Evolutionary conservation across 2,113 vertebrate genomes (phyloP).

Genomic region (Marmota flaviventris): DNA sequence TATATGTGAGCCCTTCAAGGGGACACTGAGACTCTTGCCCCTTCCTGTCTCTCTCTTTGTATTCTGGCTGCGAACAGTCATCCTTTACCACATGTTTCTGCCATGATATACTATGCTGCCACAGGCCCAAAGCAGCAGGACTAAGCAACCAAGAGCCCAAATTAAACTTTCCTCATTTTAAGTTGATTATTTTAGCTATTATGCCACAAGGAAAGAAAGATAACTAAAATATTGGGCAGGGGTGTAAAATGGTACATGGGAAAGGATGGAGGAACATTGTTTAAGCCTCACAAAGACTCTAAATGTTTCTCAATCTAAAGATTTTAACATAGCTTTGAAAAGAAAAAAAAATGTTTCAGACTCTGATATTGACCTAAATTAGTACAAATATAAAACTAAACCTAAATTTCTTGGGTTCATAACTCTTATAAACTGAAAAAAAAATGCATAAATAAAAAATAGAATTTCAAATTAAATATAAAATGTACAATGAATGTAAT

Average conservation of each 20-base stretch:
- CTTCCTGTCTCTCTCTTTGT: not conserved
- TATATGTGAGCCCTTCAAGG: not conserved
- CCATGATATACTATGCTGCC: not conserved
- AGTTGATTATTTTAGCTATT: not conserved
- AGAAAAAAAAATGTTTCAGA: not conserved
- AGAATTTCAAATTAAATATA: not conserved
- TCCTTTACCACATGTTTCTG: not conserved
- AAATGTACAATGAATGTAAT: not conserved
- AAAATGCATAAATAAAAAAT: not conserved
- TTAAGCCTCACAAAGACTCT: not conserved
- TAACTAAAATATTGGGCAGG: not conserved
- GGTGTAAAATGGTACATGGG: not conserved
- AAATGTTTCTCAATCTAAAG: not conserved
- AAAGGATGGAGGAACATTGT: not conserved
- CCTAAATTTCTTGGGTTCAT: not conserved
- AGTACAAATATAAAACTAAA: slow-evolving; percentile 2
- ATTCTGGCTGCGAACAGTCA: not conserved
- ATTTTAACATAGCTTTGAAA: not conserved
- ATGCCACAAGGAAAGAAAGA: not conserved
- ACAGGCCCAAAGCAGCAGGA: not conserved
- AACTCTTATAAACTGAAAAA: not conserved
- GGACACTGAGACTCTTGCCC: not conserved
- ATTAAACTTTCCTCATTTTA: not conserved
- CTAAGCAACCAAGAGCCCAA: not conserved
- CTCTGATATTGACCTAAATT: not conserved